phyloP scores from a whole-genome alignment of 2,113 vertebrate species.

The Cromileptes altivelis region DNA sequence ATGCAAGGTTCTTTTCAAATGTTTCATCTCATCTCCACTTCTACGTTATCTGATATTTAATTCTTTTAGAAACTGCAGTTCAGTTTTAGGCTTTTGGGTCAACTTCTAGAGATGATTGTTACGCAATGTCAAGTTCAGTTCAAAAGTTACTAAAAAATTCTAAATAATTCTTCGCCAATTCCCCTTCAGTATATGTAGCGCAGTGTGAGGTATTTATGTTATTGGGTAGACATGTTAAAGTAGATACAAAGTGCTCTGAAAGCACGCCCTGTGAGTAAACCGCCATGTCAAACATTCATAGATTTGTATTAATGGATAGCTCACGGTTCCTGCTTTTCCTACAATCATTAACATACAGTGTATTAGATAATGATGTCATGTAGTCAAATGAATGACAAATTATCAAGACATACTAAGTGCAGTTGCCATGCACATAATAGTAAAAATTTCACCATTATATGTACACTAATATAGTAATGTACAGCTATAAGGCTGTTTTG shows the following conservation, averaged over 20 bases:
- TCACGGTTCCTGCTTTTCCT: conserved; percentile 16
- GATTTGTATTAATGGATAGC: conserved; percentile 47
- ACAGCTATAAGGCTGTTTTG: background rate
- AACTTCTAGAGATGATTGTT: background rate
- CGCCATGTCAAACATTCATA: conserved; percentile 53
- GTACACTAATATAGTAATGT: background rate
- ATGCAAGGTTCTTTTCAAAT: background rate
- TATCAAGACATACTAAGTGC: background rate
- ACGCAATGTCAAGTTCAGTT: background rate
- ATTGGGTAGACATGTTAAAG: background rate
- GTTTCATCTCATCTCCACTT: background rate
- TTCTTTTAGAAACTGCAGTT: conserved; percentile 4
- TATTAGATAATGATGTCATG: conserved; percentile 25
- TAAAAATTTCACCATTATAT: background rate
- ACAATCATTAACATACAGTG: conserved; percentile 56
- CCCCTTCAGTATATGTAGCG: background rate
- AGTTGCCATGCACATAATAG: background rate
- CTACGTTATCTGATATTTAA: background rate
- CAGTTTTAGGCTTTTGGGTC: background rate
- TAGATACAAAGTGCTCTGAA: conserved; percentile 48
- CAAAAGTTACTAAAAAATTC: background rate
- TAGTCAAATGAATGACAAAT: conserved; percentile 14
- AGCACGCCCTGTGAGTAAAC: conserved; percentile 56
- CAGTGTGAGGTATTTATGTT: background rate
- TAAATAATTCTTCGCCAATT: background rate